Evolutionary conservation across 2,113 vertebrate genomes (phyloP).

Genomic region (Camelus dromedarius): DNA sequence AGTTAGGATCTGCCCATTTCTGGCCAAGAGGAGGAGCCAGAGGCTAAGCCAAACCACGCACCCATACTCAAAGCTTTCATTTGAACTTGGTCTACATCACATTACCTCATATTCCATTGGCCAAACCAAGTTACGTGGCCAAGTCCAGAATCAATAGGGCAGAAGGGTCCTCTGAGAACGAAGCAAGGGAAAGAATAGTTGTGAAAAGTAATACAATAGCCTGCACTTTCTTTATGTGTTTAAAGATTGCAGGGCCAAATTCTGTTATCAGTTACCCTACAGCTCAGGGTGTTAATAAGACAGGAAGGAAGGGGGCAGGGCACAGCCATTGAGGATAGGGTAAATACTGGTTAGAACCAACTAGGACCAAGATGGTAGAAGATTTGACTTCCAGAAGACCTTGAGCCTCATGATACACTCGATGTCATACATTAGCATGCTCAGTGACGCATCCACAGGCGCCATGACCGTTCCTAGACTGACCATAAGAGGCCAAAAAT

Average conservation of each 20-base stretch:
- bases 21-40: background rate
- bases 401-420: too few species aligned
- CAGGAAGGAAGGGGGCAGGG: too few species aligned
- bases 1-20: background rate
- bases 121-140: background rate
- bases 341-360: too few species aligned
- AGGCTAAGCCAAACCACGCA: background rate
- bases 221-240: conserved; percentile 1
- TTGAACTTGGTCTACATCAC: background rate
- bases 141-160: background rate
- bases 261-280: conserved; percentile 40
- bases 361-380: too few species aligned
- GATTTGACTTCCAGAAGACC: too few species aligned
- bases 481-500: too few species aligned
- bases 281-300: background rate
- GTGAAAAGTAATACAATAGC: conserved; percentile 30
- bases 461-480: too few species aligned
- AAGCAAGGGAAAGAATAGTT: conserved; percentile 5
- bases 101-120: background rate
- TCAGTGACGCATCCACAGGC: too few species aligned
- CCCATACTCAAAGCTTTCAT: background rate
- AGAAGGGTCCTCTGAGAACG: background rate
- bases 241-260: conserved; percentile 55
- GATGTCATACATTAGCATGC: too few species aligned
- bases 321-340: too few species aligned